Evolutionary conservation across 2,113 vertebrate species (phyloP).

Genomic region (Clarias macrocephalus): DNA sequence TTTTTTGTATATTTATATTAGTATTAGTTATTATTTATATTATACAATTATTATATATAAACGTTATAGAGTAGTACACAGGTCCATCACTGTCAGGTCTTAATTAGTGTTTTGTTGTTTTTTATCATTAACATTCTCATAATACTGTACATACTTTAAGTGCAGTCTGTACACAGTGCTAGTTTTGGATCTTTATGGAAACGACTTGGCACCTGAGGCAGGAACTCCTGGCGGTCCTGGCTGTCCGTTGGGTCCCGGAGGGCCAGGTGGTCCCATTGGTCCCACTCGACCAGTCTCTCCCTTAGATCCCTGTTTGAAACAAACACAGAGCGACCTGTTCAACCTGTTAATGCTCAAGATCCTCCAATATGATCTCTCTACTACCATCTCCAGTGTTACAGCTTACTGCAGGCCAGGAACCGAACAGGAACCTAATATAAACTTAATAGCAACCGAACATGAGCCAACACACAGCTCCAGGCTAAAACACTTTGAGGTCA

Average conservation of each 20-base stretch:
- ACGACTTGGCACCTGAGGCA: constrained; percentile 40
- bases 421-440: neutral
- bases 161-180: neutral
- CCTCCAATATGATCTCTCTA: too few relatives aligned
- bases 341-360: neutral
- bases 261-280: constrained; percentile 36
- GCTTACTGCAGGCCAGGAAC: neutral
- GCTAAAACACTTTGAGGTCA: neutral
- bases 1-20: too few relatives aligned
- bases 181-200: neutral
- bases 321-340: neutral
- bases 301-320: constrained; percentile 30
- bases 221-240: constrained; percentile 43
- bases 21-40: too few relatives aligned
- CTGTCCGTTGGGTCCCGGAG: constrained; percentile 40
- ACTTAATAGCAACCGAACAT: too few relatives aligned
- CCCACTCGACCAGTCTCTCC: constrained; percentile 39
- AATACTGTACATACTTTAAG: too few relatives aligned
- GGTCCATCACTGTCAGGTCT: too few relatives aligned
- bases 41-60: too few relatives aligned
- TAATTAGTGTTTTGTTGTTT: too few relatives aligned
- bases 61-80: too few relatives aligned
- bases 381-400: neutral
- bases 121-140: too few relatives aligned
- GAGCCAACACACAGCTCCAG: neutral